phyloP scores from a whole-genome alignment of 2,888 invertebrate species.

The Coecobrya sp. region DNA sequence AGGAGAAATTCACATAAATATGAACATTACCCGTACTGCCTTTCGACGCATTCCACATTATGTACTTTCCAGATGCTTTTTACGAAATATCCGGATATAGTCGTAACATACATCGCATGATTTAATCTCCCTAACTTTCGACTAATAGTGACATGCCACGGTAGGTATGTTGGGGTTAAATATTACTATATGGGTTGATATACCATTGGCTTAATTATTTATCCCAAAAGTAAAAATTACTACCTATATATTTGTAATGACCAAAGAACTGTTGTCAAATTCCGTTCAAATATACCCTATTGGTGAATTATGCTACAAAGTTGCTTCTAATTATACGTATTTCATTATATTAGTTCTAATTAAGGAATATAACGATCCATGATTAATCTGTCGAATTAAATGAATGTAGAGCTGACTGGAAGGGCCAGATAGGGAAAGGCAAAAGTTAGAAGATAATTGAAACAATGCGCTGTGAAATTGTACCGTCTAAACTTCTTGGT shows the following conservation, averaged over 20 bases:
- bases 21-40: neutral
- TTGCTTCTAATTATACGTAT: neutral
- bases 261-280: too few relatives aligned
- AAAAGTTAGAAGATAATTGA: too few relatives aligned
- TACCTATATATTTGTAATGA: neutral
- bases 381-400: neutral
- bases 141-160: neutral
- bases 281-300: too few relatives aligned
- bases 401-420: too few relatives aligned
- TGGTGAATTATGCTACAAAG: neutral
- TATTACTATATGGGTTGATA: too few relatives aligned
- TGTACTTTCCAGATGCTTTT: neutral
- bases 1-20: constrained; percentile 12
- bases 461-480: too few relatives aligned
- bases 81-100: neutral
- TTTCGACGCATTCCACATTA: neutral
- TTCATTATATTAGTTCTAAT: neutral
- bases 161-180: too few relatives aligned
- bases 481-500: too few relatives aligned
- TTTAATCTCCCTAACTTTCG: neutral
- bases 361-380: neutral
- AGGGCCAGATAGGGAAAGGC: too few relatives aligned
- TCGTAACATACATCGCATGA: neutral
- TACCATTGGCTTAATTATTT: neutral
- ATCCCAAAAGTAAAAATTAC: neutral